Evolutionary conservation across 1,140 invertebrate genomes (phyloP), one percentile per base, ranked within the genome.

Genomic region (Atta colombica): DNA sequence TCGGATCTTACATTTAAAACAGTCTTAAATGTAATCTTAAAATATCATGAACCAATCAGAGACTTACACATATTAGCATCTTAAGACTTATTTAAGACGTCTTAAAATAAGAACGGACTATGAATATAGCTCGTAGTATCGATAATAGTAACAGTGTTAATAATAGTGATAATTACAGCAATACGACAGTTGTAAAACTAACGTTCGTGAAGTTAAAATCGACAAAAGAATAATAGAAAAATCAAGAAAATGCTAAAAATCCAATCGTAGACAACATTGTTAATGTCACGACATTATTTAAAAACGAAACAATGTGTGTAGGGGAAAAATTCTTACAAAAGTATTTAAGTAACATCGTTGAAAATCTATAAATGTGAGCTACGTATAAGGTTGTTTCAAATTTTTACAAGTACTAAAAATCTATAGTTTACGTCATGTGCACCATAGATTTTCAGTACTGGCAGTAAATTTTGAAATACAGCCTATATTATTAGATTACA

Each of bases 341-440:
- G 75, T 90, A 89, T 87, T 92, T 92, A 92, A 92, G 91, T 92
- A 92, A 92, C 88, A 68, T 65, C 63, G 49, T 87, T 63, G 53
- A 82, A 82, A 88, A 18, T 66, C 7, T 10, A 55, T 68, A 72
- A 74, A 72, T 49, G 31, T 61, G 12, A 63, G 45, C 55, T 84
- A 84, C 21, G 51, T 10, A n/a, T 61, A 75, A 55, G 31, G 31
- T 3, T 31, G 31, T 31, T 31, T 31, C 31, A 31, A 31, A 31
- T 31, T 3, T 31, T 3, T 31, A 3, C 31, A 31, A 31, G 31
- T 31, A 31, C 3, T 31, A 31, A 31, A 31, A 31, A 3, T 31
- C 28, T 31, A 31, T 31, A 31, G 31, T 3, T 31, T 31, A 31
- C 31, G 31, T 31, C 31, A 31, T 3, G 31, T 31, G 3, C 4